Base-by-base conservation (phyloP, 92 coral and sea anemone species). In the Epizoanthus rinbou region DNA sequence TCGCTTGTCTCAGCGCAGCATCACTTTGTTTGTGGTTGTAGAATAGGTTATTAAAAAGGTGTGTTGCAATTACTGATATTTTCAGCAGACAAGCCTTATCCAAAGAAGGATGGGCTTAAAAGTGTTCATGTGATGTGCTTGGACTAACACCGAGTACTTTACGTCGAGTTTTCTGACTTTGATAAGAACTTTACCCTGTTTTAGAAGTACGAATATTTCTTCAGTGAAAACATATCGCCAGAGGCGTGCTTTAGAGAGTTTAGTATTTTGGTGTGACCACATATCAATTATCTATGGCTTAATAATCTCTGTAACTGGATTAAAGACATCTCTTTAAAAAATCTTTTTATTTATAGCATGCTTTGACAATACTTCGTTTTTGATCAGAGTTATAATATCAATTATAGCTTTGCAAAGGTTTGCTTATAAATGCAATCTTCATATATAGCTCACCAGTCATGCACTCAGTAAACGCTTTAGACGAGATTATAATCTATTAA, bases 1-100 rank as follows among this genome's bases (percentile, higher is more conserved):
- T 37, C 47, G 73, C 23, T 13, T 35, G 43, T 33, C 2, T 15
- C 39, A 28, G 41, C 72, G 15, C 39, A 28, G 19, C 72, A 33
- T 11, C 72, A 15, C 43, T 66, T 66, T 66, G 72, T 66, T 67
- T 33, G 73, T 67, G 50, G 73, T 66, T 33, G 8, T 28, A 0
- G 31, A 28, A 66, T 47, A 31, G 72, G 72, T 66, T 67, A 28
- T n/a, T n/a, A n/a, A n/a, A n/a, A n/a, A 0, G 47, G 73, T 8
- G 6, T 28, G 73, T 67, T 65, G 68, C 68, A 19, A 21, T 21
- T 5, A 22, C 31, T 5, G 2, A 2, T 14, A 23, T 28, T 64
- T 64, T 35, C 37, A 18, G 39, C 39, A 37, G 72, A 67, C 3
- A 31, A 3, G 72, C 39, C 33, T 67, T 35, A 1, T 33, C 8